phyloP scores from a whole-genome alignment of 1,140 invertebrate species.

The Panonychus citri region DNA sequence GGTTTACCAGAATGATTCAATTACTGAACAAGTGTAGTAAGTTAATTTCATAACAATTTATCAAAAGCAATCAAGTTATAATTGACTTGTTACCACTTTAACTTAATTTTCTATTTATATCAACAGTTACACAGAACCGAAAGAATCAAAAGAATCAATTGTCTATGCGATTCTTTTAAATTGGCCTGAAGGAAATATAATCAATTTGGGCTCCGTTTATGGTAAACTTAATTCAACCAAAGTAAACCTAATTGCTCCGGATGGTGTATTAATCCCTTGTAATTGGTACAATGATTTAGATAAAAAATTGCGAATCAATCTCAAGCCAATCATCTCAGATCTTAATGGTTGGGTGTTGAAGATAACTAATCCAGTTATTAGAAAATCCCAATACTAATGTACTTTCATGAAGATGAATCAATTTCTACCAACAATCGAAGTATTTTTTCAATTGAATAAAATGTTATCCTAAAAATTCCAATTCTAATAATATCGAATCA shows the following conservation, averaged over 20 bases:
- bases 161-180: constrained; percentile 36
- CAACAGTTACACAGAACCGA: neutral
- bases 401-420: no score
- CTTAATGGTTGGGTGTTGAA: no score
- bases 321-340: no score
- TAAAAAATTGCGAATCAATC: no score
- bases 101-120: neutral
- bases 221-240: neutral
- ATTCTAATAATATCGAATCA: no score
- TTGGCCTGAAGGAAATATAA: constrained; percentile 35
- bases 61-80: neutral
- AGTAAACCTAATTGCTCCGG: neutral
- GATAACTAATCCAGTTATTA: no score
- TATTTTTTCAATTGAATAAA: no score
- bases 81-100: neutral
- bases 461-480: no score
- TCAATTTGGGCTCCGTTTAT: constrained; percentile 27
- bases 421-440: no score
- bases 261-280: neutral
- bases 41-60: no score
- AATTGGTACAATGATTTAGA: neutral
- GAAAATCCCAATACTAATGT: no score
- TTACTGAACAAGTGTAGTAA: constrained; percentile 31
- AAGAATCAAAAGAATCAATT: neutral
- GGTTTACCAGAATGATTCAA: constrained; percentile 53